Base-by-base conservation (phyloP, 2,888 invertebrate genomes). In the Chrysolina haemoptera region DNA sequence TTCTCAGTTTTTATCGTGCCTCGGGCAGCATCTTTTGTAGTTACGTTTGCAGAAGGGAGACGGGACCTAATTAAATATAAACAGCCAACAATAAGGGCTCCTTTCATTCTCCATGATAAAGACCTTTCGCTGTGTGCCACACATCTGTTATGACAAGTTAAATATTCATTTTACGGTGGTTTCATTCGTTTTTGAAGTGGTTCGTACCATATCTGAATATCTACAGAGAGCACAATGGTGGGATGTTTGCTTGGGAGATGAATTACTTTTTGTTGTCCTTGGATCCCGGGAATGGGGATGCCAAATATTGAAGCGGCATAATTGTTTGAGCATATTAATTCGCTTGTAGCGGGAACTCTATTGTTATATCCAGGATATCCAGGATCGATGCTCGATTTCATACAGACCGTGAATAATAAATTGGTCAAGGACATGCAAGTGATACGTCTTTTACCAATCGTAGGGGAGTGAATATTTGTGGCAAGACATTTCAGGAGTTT, bases 141-240 rank as follows among this genome's bases (percentile, higher is more conserved):
- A 82, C 84, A 83, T 83, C 84, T 84, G 84, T 84, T 84, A 83
- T 83, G 82, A 83, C 84, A 83, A 84, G 83, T 84, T 84, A 84
- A 84, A 84, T 84, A 84, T 85, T 84, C 84, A 84, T 84, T 85
- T 85, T 84, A 83, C 82, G 83, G 82, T 82, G 83, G 84, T 81
- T 84, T 83, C 81, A 80, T 81, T 82, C 82, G 79, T 84, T 84
- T 84, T 82, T 81, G 82, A 82, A 81, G 82, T 81, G 79, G 77
- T 76, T 66, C 46, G 41, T 35, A 41, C 59, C 59, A 65, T 50
- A 71, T 71, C 71, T 20, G n/a, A 40, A 53, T 67, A 53, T 53
- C 67, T 67, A 18, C 14, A 75, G 76, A 79, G 75, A 80, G 79
- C 79, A 79, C 80, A 81, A 73, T 74, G 43, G 74, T 43, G 59